phyloP scores from a whole-genome alignment of 2,797 vertebrate genomes.

The Protonibea diacanthus region DNA sequence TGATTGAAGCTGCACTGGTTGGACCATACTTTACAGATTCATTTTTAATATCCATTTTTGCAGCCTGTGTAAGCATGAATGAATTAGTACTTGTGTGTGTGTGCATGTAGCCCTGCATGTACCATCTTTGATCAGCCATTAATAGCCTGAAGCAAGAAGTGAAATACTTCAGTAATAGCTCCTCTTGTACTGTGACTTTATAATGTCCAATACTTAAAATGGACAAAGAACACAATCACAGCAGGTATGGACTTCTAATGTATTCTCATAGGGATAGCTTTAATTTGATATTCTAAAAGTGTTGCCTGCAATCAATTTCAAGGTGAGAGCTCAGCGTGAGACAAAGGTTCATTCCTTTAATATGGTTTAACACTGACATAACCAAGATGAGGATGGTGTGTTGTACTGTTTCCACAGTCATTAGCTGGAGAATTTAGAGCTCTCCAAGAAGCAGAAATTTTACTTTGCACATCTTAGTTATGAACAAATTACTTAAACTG shows the following conservation, averaged over 20 bases:
- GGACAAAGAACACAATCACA: constrained; percentile 50
- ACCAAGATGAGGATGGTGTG: neutral
- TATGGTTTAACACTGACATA: constrained; percentile 30
- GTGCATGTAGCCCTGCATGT: neutral
- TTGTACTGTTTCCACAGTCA: constrained; percentile 21
- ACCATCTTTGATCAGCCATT: constrained; percentile 18
- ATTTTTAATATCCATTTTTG: neutral
- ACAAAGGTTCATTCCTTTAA: constrained; percentile 37
- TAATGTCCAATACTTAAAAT: constrained; percentile 33
- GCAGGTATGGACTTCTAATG: constrained; percentile 40
- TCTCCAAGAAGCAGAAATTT: neutral
- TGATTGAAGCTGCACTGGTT: neutral
- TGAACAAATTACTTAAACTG: neutral
- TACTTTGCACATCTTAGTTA: neutral
- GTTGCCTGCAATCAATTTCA: constrained; percentile 47
- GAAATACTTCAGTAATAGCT: constrained; percentile 23
- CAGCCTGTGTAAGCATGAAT: neutral
- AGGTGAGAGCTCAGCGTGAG: constrained; percentile 49
- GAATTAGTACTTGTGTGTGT: neutral
- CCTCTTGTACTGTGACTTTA: constrained; percentile 32
- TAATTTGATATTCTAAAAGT: constrained; percentile 46
- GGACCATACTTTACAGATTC: neutral
- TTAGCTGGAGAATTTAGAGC: constrained; percentile 31
- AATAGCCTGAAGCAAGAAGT: constrained; percentile 6
- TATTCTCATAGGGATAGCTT: constrained; percentile 23